A percentile compares a stretch with the other conserved stretches of the same genome.
phyloP scores from a whole-genome alignment of 2,113 vertebrate species.

The Sialia sialis region DNA sequence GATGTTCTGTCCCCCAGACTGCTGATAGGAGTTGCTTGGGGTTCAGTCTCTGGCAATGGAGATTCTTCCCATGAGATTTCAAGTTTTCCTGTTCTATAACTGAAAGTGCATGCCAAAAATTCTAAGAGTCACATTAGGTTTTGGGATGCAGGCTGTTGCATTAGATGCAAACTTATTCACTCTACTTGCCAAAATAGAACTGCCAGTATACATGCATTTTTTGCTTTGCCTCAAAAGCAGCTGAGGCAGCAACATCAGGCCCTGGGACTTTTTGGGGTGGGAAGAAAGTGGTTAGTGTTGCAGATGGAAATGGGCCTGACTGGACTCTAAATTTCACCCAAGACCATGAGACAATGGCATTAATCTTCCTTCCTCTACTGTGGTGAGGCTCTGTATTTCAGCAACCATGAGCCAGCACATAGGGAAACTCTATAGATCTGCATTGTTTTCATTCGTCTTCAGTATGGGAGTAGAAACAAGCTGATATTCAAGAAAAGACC shows the following conservation, averaged over 20 bases:
- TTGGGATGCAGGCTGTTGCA: not conserved
- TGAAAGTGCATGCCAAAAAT: not conserved
- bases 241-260: not conserved
- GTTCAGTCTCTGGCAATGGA: not conserved
- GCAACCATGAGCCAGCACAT: no score
- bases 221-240: not conserved
- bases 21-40: not conserved
- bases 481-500: not conserved
- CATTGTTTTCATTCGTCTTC: no score
- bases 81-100: not conserved
- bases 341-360: not conserved
- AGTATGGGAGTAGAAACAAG: not conserved
- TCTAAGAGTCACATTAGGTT: not conserved
- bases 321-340: not conserved
- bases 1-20: not conserved
- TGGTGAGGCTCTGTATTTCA: no score
- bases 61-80: not conserved
- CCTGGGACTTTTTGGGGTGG: accelerated
- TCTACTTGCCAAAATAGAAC: not conserved
- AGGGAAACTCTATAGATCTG: no score
- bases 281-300: not conserved
- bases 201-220: not conserved
- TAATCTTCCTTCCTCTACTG: not conserved
- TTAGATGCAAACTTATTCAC: not conserved
- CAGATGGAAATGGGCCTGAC: not conserved